Conservation (phyloP, 2,888 invertebrate genomes). For the Drosophila stalkeri region DNA sequence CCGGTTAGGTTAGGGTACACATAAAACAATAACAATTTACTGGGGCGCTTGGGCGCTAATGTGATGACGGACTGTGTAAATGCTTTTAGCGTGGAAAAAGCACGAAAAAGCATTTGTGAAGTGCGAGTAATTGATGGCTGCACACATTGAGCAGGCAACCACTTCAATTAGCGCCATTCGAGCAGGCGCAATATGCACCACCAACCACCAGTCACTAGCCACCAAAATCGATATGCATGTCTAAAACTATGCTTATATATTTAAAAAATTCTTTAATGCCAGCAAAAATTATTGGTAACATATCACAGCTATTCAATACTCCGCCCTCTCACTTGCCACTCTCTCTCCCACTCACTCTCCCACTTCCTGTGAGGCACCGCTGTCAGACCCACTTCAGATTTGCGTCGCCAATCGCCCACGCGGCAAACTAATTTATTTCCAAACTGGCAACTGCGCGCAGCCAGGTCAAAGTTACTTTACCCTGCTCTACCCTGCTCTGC, state of each 20-base stretch:
- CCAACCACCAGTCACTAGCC: conserved; percentile 6
- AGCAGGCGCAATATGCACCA: conserved; percentile 38
- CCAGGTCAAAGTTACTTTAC: conserved; percentile 45
- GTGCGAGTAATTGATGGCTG: conserved; percentile 73
- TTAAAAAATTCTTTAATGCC: conserved; percentile 48
- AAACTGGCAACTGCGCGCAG: conserved; percentile 73
- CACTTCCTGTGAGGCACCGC: conserved; percentile 37
- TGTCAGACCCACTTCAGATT: conserved; percentile 79
- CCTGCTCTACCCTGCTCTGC: too few relatives aligned
- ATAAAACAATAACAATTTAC: conserved; percentile 60
- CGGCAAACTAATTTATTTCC: conserved; percentile 76
- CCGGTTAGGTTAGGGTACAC: conserved; percentile 23
- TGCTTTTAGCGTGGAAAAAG: conserved; percentile 60
- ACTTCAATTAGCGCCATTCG: conserved; percentile 74
- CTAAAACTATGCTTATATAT: conserved; percentile 59
- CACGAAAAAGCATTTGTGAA: conserved; percentile 56
- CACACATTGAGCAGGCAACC: conserved; percentile 54
- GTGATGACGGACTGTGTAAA: conserved; percentile 64
- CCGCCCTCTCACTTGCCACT: too few relatives aligned
- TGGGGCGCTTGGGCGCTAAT: conserved; percentile 50
- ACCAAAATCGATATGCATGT: conserved; percentile 66
- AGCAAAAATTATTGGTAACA: conserved; percentile 11
- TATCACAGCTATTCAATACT: not conserved
- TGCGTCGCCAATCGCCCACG: conserved; percentile 63
- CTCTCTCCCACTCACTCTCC: not conserved